A percentile compares a stretch with the other conserved stretches of the same genome.
phyloP scores from a whole-genome alignment of 1,140 invertebrate species.

The Cotesia glomerata region DNA sequence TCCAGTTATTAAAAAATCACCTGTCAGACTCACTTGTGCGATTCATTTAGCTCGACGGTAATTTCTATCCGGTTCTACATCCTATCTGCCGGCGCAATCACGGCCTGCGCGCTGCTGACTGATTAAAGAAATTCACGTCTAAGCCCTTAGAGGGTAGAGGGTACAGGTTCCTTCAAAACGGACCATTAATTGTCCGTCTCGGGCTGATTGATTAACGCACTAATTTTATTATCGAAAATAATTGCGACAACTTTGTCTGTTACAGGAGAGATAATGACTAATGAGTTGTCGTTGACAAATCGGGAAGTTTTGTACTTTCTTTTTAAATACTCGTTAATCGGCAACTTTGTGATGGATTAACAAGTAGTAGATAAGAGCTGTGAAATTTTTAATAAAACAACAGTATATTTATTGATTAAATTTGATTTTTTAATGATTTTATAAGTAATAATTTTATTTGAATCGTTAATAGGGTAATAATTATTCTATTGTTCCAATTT shows the following conservation, averaged over 20 bases:
- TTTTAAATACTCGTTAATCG: too few species aligned
- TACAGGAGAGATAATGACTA: too few species aligned
- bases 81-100: constrained; percentile 19
- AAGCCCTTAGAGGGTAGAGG: constrained; percentile 30
- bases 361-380: too few species aligned
- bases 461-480: too few species aligned
- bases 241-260: constrained; percentile 26
- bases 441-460: too few species aligned
- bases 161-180: constrained; percentile 45
- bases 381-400: too few species aligned
- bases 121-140: constrained; percentile 54
- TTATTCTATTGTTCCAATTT: too few species aligned
- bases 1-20: constrained; percentile 48
- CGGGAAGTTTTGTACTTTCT: too few species aligned
- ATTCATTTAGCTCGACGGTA: constrained; percentile 45
- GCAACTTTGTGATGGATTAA: too few species aligned
- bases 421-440: too few species aligned
- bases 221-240: constrained; percentile 45
- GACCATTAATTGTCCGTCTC: constrained; percentile 44
- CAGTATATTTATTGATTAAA: too few species aligned
- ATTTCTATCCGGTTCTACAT: constrained; percentile 13
- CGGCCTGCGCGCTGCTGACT: constrained; percentile 36
- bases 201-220: constrained; percentile 51
- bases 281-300: too few species aligned
- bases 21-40: constrained; percentile 48